Conservation (phyloP, 1,140 invertebrate species). For the Phenacoccus solenopsis region DNA sequence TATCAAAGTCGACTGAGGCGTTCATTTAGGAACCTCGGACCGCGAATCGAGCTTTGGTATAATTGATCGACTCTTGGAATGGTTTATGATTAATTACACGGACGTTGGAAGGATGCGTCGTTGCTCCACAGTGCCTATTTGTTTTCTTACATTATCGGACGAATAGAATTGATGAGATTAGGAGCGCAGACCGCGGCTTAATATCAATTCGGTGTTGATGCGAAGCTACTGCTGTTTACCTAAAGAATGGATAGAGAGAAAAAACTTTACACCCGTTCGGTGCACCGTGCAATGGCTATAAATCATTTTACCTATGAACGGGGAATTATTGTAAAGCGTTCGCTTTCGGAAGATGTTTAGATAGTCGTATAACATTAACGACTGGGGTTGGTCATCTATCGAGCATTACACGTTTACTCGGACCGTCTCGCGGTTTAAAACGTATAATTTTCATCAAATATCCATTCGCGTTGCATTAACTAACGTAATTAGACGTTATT, state of each 20-base stretch:
- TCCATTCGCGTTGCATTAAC: background rate
- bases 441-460: conserved; percentile 3
- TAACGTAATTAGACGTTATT: background rate
- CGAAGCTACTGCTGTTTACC: too few species aligned
- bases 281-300: background rate
- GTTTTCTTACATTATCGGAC: too few species aligned
- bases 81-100: too few species aligned
- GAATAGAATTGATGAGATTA: too few species aligned
- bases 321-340: conserved; percentile 1
- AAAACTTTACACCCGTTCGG: background rate
- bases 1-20: too few species aligned
- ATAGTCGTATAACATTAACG: background rate
- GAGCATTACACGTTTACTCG: background rate
- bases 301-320: background rate
- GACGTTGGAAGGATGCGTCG: too few species aligned
- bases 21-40: too few species aligned
- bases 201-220: too few species aligned
- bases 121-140: too few species aligned
- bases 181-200: too few species aligned
- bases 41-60: too few species aligned
- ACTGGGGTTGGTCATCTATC: background rate
- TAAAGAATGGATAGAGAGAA: background rate
- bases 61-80: too few species aligned
- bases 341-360: background rate
- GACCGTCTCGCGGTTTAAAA: background rate